Evolutionary conservation across 2,797 vertebrate species (phyloP).

Genomic region (Melanotaenia maccullochi): DNA sequence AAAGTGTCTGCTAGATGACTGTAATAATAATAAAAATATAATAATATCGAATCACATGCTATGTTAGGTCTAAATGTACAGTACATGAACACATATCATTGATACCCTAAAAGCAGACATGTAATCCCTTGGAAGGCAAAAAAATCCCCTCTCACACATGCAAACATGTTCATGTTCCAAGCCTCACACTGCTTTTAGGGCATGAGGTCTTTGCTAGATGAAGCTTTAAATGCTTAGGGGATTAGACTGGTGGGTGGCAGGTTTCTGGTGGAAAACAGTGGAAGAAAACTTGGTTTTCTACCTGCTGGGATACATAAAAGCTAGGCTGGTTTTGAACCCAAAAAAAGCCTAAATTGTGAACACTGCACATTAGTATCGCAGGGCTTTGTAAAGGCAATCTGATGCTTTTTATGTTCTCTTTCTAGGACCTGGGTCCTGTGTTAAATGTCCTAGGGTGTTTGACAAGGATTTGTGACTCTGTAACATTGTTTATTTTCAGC

Average conservation of each 20-base stretch:
- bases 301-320: conserved; percentile 24
- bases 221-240: conserved; percentile 63
- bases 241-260: conserved; percentile 64
- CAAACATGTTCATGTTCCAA: conserved; percentile 47
- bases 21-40: too few species aligned
- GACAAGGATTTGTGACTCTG: not conserved
- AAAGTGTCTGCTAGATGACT: too few species aligned
- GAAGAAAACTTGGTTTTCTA: conserved; percentile 30
- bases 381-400: not conserved
- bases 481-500: not conserved
- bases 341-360: conserved; percentile 14
- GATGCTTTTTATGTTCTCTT: not conserved
- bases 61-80: not conserved
- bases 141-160: conserved; percentile 55
- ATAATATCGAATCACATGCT: not conserved
- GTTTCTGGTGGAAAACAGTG: conserved; percentile 37
- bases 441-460: conserved; percentile 2
- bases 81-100: conserved; percentile 8
- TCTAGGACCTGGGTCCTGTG: not conserved
- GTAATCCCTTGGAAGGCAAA: conserved; percentile 49
- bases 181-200: conserved; percentile 61
- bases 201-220: conserved; percentile 71
- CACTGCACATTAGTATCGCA: conserved; percentile 10
- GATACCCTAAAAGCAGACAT: conserved; percentile 36
- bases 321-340: conserved; percentile 38